Evolutionary conservation across 2,888 invertebrate genomes (phyloP).

Genomic region (Drosophila monieri): DNA sequence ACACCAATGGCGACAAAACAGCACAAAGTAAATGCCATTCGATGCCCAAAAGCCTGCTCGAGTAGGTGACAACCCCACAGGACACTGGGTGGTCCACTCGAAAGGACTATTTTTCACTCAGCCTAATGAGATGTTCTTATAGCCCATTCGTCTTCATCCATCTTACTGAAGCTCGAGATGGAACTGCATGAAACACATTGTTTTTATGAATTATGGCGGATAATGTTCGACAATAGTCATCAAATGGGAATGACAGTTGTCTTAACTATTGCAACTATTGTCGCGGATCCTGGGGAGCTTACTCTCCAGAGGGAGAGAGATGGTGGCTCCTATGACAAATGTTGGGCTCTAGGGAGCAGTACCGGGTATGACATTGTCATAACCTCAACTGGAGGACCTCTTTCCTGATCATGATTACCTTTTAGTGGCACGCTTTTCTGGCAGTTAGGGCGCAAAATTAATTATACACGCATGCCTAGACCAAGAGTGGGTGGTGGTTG

Average conservation of each 20-base stretch:
- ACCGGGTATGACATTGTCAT: no score
- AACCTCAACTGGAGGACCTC: neutral
- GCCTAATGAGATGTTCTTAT: slow-evolving; percentile 44
- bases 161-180: slow-evolving; percentile 5
- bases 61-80: slow-evolving; percentile 6
- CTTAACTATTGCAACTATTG: slow-evolving; percentile 10
- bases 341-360: no score
- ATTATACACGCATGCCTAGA: slow-evolving; percentile 47
- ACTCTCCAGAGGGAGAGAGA: no score
- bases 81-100: neutral
- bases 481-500: slow-evolving; percentile 17
- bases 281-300: neutral
- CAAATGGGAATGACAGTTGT: slow-evolving; percentile 27
- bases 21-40: slow-evolving; percentile 19
- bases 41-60: neutral
- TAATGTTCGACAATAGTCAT: slow-evolving; percentile 44
- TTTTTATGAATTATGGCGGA: slow-evolving; percentile 37
- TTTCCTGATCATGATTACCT: neutral
- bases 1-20: slow-evolving; percentile 36
- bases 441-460: slow-evolving; percentile 34
- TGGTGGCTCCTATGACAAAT: no score
- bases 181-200: slow-evolving; percentile 1
- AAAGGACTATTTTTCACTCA: slow-evolving; percentile 42
- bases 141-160: slow-evolving; percentile 42
- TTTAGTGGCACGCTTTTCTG: neutral